phyloP scores from a whole-genome alignment of 2,113 vertebrate genomes.

The Anoura caudifer region DNA sequence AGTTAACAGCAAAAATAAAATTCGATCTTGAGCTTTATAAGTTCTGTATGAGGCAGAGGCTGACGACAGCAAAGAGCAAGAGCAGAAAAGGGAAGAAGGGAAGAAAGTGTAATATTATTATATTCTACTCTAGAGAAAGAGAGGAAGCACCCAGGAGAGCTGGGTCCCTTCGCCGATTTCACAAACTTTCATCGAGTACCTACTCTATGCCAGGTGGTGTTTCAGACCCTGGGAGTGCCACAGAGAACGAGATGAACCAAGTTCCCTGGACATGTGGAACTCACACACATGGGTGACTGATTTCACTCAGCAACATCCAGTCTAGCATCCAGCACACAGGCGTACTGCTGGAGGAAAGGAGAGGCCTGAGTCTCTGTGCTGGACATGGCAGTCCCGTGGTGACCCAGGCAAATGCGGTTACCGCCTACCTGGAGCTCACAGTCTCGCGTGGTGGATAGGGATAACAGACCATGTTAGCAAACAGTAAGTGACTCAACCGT shows the following conservation, averaged over 20 bases:
- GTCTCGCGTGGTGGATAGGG: not conserved
- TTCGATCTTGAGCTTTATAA: not conserved
- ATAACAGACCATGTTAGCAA: not conserved
- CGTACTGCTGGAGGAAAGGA: accelerated
- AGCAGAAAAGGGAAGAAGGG: not conserved
- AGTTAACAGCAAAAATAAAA: not conserved
- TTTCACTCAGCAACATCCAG: no score
- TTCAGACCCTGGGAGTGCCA: not conserved
- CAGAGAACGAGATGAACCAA: not conserved
- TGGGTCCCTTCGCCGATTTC: not conserved
- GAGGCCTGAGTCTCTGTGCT: not conserved
- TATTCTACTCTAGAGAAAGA: not conserved
- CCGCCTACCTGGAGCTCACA: not conserved
- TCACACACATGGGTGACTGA: not conserved
- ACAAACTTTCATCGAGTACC: not conserved
- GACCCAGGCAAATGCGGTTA: accelerated
- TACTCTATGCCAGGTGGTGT: not conserved
- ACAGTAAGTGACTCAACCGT: not conserved
- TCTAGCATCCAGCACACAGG: no score
- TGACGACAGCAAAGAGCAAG: accelerated
- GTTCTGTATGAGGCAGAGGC: not conserved
- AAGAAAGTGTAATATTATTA: not conserved
- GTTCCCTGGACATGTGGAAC: no score
- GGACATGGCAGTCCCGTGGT: not conserved
- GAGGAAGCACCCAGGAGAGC: no score